These are phyloP conservation scores for Lytechinus variegatus DNA, from an alignment of 35 echinoderm and acorn worm species.

Conservation along the genomic window DNA sequence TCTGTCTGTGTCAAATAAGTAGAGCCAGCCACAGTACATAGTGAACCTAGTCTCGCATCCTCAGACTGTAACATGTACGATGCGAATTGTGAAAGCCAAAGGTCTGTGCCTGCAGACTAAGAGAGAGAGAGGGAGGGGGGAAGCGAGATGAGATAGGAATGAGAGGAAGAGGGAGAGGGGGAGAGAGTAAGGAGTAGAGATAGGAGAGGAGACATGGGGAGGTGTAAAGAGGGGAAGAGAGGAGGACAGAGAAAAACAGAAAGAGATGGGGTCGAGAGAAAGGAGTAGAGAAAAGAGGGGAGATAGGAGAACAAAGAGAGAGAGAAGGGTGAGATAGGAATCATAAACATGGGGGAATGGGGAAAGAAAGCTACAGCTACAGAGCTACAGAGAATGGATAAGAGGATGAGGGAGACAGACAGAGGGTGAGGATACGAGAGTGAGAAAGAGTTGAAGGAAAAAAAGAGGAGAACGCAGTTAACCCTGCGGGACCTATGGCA, in stretches of 20 bases:
- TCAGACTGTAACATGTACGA: too few relatives aligned
- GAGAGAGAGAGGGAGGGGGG: not conserved
- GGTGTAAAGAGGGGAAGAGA: not conserved
- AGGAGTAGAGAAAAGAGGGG: not conserved
- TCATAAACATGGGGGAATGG: not conserved
- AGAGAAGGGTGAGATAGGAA: not conserved
- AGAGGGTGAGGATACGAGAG: not conserved
- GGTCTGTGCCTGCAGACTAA: too few relatives aligned
- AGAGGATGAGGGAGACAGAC: not conserved
- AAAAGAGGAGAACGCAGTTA: not conserved
- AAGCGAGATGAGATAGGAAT: not conserved
- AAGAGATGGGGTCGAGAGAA: not conserved
- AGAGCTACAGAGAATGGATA: not conserved
- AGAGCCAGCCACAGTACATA: too few relatives aligned
- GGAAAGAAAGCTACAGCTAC: too few relatives aligned
- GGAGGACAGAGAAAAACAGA: not conserved
- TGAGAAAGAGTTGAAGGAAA: not conserved
- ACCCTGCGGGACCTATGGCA: too few relatives aligned
- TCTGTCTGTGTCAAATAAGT: too few relatives aligned
- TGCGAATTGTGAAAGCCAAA: too few relatives aligned
- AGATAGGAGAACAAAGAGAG: not conserved
- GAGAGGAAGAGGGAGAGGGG: not conserved
- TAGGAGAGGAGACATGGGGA: not conserved
- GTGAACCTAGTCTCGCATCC: too few relatives aligned
- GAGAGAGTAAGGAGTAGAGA: not conserved